A percentile compares a stretch with the other conserved stretches of the same genome.
Conservation (phyloP, 2,113 vertebrate species). For the Bujurquina vittata region DNA sequence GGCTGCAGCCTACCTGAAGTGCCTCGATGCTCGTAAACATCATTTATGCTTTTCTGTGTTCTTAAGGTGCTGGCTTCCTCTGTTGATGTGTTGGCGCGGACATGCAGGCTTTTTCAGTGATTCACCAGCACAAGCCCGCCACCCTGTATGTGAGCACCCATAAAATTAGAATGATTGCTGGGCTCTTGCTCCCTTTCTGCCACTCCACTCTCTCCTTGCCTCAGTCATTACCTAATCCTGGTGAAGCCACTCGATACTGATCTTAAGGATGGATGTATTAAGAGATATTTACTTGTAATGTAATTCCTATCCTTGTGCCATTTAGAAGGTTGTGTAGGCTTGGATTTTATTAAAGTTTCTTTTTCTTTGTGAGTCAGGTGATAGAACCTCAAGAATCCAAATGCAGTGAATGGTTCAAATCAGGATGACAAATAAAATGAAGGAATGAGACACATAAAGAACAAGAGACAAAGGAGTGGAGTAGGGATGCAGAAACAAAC, state of each 20-base stretch:
- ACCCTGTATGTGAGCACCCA: slow-evolving; percentile 36
- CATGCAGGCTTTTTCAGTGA: slow-evolving; percentile 21
- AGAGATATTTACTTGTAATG: slow-evolving; percentile 27
- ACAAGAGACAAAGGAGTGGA: background rate
- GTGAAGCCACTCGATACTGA: slow-evolving; percentile 34
- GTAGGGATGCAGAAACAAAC: background rate
- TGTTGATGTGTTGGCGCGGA: slow-evolving; percentile 13
- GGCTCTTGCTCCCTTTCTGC: slow-evolving; percentile 36
- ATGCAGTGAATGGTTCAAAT: background rate
- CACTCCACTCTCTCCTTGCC: slow-evolving; percentile 16
- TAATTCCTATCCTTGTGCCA: background rate
- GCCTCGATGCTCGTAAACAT: slow-evolving; percentile 11
- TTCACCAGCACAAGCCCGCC: slow-evolving; percentile 27
- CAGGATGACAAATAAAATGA: background rate
- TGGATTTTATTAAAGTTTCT: slow-evolving; percentile 23
- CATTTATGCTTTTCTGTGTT: background rate
- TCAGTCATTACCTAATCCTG: slow-evolving; percentile 42
- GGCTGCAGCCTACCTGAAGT: background rate
- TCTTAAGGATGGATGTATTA: slow-evolving; percentile 31
- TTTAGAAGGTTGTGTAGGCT: background rate
- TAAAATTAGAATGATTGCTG: slow-evolving; percentile 59
- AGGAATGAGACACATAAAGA: background rate
- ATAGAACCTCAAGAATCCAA: background rate
- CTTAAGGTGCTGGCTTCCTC: slow-evolving; percentile 13
- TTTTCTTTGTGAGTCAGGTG: background rate